Evolutionary conservation across 2,113 vertebrate species (phyloP), one percentile per base, ranked within the genome.

Genomic region (Pitta sordida): DNA sequence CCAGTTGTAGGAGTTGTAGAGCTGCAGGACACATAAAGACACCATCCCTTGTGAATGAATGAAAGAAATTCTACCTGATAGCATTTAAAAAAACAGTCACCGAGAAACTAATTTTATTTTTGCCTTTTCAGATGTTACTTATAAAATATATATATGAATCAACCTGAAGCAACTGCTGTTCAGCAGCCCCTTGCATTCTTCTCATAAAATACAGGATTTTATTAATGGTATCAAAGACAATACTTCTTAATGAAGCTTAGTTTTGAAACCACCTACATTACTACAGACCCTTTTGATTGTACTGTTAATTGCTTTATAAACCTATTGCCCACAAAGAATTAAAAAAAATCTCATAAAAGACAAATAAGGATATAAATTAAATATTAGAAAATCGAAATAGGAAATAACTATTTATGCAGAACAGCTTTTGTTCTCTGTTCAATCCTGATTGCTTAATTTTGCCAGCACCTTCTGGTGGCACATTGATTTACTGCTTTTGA

Each of bases 321-420:
- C 44, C 30, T 70, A 80, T 64, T 89, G 63, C 41, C 80, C n/a
- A 69, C 55, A 77, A 36, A 87, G 80, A 93, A 91, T 79, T 94
- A 90, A 94, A 87, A n/a, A 71, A 56, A 85, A 82, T 92, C 94
- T 89, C 63, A 70, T 87, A 96, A 88, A 94, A 92, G 26, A 27
- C 49, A 95, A 95, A 95, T 92, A 95, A 81, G 34, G 32, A 16
- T 83, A 94, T 96, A 90, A 96, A 96, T 94, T 95, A 97, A 91
- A 95, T 84, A 90, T 86, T 83, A 93, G 76, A 60, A 79, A 7
- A 27, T 51, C 65, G 87, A 89, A 93, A 91, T 83, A 67, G 64
- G 81, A 95, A 94, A 95, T 90, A 94, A 84, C 41, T 52, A 62
- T 89, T 82, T 95, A 77, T 60, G 58, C 60, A 83, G 59, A 95